A percentile compares a stretch with the other conserved stretches of the same genome.
These are phyloP conservation scores for Aphrophora alni DNA, from an alignment of 2,888 invertebrate species.

Conservation along the genomic window DNA sequence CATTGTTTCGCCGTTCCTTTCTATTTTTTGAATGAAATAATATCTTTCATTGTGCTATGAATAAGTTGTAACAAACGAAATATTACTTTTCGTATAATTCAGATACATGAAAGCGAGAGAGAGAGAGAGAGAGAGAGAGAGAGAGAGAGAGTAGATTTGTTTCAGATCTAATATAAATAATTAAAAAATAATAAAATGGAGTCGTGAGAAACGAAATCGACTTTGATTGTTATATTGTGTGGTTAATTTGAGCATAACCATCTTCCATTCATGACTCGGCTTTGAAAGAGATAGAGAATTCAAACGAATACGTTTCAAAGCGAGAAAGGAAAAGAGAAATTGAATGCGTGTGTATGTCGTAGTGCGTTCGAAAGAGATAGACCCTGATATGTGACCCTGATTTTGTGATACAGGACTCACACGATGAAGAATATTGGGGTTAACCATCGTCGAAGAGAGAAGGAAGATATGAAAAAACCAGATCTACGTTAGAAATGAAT, in stretches of 20 bases:
- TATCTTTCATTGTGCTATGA: no score
- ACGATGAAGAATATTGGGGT: neutral
- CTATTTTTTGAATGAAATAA: no score
- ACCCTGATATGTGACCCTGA: constrained; percentile 7
- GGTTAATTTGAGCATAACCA: neutral
- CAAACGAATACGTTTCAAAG: neutral
- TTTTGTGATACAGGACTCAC: neutral
- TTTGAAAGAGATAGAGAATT: neutral
- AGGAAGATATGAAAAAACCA: neutral
- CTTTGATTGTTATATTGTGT: neutral
- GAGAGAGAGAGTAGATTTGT: no score
- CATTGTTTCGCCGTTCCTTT: no score
- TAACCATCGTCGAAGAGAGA: neutral
- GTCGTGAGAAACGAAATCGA: neutral
- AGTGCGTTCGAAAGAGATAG: neutral
- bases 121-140: no score
- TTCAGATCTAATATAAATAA: neutral
- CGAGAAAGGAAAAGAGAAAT: neutral
- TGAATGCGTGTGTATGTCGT: neutral
- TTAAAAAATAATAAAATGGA: neutral
- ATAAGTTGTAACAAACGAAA: no score
- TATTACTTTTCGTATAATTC: no score
- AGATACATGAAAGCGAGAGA: no score
- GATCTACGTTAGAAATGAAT: constrained; percentile 9
- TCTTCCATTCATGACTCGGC: neutral